phyloP scores from a whole-genome alignment of 2,113 vertebrate species.

The Myanophis thanlyinensis region DNA sequence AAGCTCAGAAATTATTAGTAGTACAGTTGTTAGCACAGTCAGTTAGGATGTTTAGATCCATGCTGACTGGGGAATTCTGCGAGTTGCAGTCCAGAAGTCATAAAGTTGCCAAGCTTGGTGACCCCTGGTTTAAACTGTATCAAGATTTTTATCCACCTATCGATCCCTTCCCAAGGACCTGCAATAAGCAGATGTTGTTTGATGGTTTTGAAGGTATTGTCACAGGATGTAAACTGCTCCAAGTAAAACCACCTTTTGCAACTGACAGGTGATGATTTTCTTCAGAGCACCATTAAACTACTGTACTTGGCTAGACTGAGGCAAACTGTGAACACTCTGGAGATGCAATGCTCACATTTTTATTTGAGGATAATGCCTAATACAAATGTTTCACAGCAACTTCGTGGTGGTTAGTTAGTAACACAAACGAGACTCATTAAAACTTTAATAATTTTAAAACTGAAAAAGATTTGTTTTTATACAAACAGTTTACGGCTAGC shows the following conservation, averaged over 20 bases:
- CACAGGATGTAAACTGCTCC: neutral
- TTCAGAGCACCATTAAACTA: neutral
- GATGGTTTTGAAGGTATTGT: neutral
- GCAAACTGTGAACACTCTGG: neutral
- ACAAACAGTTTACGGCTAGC: neutral
- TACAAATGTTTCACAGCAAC: neutral
- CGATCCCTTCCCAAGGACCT: neutral
- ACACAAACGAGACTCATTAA: neutral
- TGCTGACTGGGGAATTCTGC: neutral
- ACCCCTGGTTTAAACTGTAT: neutral
- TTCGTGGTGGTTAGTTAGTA: neutral
- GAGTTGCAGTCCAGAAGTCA: neutral
- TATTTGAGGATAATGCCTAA: neutral
- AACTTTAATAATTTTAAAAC: neutral
- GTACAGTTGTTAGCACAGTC: neutral
- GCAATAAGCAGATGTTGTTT: neutral
- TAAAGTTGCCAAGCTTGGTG: neutral
- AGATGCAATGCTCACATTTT: neutral
- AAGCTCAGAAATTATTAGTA: neutral
- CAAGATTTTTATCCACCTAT: neutral
- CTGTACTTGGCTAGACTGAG: neutral
- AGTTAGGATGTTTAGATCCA: neutral
- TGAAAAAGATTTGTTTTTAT: neutral
- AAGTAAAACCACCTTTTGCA: neutral
- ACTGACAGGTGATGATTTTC: neutral